A percentile compares a stretch with the other conserved stretches of the same genome.
Evolutionary conservation across 2,797 vertebrate species (phyloP).

Genomic region (Rallus crepitans): DNA sequence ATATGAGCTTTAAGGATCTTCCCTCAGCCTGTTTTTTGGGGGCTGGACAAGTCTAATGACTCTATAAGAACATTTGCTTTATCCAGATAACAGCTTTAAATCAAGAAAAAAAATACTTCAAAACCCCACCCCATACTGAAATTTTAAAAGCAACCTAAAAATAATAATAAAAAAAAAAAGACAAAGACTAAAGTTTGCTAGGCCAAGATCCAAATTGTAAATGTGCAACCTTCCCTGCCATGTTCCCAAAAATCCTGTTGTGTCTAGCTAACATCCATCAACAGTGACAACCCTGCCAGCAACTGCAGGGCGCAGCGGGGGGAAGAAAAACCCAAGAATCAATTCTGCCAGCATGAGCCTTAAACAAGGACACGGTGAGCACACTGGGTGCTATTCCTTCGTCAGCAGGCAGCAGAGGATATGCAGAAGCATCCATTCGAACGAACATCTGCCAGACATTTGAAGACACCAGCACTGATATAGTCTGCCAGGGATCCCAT

Average conservation of each 20-base stretch:
- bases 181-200: background rate
- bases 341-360: background rate
- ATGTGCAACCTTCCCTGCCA: background rate
- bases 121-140: rapidly evolving
- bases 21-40: background rate
- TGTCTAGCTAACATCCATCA: background rate
- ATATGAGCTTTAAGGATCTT: background rate
- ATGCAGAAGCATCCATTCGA: background rate
- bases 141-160: background rate
- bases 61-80: background rate
- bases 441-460: background rate
- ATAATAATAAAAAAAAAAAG: background rate
- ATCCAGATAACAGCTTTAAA: background rate
- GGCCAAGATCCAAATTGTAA: background rate
- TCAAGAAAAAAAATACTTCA: background rate
- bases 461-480: background rate
- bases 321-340: background rate
- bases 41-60: background rate
- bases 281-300: background rate
- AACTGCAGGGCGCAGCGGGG: background rate
- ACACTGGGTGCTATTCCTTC: background rate
- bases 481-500: background rate
- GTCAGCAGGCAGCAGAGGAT: background rate
- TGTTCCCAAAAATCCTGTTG: background rate
- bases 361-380: background rate